Evolutionary conservation across 2,797 vertebrate species (phyloP).

Genomic region (Neosilurus hyrtlii): DNA sequence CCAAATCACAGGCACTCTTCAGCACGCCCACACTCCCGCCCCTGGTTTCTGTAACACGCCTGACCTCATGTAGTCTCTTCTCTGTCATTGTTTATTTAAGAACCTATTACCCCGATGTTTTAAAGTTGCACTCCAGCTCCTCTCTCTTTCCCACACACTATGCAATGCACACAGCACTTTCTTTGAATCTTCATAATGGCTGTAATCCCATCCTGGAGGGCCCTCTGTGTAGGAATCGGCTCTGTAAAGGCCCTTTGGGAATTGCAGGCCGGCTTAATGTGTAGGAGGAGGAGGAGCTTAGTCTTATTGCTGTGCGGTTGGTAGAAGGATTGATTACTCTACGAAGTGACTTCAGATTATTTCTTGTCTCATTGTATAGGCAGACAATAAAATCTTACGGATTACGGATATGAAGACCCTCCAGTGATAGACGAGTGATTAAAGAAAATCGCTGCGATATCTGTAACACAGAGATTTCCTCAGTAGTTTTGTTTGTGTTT

Average conservation of each 20-base stretch:
- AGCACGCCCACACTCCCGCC: background rate
- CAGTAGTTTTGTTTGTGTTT: background rate
- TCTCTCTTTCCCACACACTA: slow-evolving; percentile 11
- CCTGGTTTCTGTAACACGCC: background rate
- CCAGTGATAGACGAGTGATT: background rate
- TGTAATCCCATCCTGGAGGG: slow-evolving; percentile 44
- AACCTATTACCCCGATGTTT: slow-evolving; percentile 18
- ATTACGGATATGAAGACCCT: background rate
- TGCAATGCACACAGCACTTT: slow-evolving; percentile 16
- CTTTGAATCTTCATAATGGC: slow-evolving; percentile 42
- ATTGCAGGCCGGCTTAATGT: slow-evolving; percentile 12
- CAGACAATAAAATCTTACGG: background rate
- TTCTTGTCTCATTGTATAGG: background rate
- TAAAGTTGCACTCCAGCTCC: slow-evolving; percentile 8
- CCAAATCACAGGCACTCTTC: background rate
- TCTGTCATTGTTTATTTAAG: slow-evolving; percentile 33
- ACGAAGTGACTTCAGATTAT: background rate
- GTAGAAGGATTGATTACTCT: background rate
- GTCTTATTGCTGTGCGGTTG: slow-evolving; percentile 2
- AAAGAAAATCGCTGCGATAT: background rate
- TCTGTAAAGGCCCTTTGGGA: slow-evolving; percentile 42
- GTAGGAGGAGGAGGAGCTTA: slow-evolving; percentile 1
- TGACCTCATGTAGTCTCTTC: background rate
- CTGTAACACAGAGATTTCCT: background rate
- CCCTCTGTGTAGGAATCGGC: slow-evolving; percentile 6